These are phyloP conservation scores for Exephanes ischioxanthus DNA, from an alignment of 2,888 invertebrate genomes.

Conservation along the genomic window DNA sequence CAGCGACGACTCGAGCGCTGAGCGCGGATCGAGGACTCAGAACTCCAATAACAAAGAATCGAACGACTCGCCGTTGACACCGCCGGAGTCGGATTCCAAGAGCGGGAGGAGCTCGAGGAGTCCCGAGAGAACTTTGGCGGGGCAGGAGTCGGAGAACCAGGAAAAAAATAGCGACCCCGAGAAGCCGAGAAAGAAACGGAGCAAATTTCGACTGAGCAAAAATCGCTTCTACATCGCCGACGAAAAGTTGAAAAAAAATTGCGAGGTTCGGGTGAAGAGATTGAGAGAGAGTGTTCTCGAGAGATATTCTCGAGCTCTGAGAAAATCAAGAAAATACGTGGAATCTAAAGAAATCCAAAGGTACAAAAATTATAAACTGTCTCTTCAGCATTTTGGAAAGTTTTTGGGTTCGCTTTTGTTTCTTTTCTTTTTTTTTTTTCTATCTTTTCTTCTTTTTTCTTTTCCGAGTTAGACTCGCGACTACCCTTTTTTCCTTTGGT, in stretches of 20 bases:
- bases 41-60: slow-evolving; percentile 20
- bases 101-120: slow-evolving; percentile 35
- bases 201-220: slow-evolving; percentile 67
- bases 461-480: neutral
- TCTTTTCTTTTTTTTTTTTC: neutral
- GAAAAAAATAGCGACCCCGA: slow-evolving; percentile 18
- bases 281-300: slow-evolving; percentile 73
- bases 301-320: slow-evolving; percentile 74
- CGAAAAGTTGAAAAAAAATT: slow-evolving; percentile 74
- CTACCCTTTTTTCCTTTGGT: neutral
- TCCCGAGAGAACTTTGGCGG: neutral
- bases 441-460: slow-evolving; percentile 25
- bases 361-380: slow-evolving; percentile 72
- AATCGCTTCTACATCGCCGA: slow-evolving; percentile 73
- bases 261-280: slow-evolving; percentile 73
- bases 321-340: slow-evolving; percentile 78
- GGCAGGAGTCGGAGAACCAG: neutral
- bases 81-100: slow-evolving; percentile 61
- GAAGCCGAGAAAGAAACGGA: slow-evolving; percentile 59
- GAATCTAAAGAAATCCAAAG: slow-evolving; percentile 78
- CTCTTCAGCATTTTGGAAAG: slow-evolving; percentile 18
- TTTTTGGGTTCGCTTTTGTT: slow-evolving; percentile 25
- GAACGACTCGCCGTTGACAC: slow-evolving; percentile 30
- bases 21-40: neutral
- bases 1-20: slow-evolving; percentile 58